These are phyloP conservation scores for Spea multiplicata DNA, from an alignment of 2,113 vertebrate genomes.

Conservation along the genomic window DNA sequence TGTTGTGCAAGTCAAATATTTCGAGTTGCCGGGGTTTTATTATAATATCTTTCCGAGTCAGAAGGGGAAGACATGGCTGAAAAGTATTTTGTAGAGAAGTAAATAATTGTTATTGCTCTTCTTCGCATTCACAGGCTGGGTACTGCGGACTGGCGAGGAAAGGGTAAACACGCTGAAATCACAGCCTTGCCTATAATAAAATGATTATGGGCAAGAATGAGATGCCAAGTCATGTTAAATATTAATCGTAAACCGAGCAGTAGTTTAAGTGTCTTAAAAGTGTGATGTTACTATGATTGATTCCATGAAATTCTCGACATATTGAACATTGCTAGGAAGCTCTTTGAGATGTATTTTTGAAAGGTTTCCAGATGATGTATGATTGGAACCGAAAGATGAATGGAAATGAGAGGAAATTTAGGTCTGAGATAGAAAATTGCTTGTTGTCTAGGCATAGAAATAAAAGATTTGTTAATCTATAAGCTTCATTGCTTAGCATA, in stretches of 20 bases:
- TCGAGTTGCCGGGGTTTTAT: not conserved
- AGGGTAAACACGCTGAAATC: conserved; percentile 21
- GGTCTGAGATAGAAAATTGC: not conserved
- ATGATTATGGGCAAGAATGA: conserved; percentile 32
- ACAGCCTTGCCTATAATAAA: conserved; percentile 34
- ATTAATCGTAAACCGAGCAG: conserved; percentile 39
- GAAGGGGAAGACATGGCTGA: too few relatives aligned
- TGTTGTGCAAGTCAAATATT: conserved; percentile 8
- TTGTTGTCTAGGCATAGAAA: not conserved
- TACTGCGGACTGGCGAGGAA: not conserved
- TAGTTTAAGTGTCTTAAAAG: conserved; percentile 36
- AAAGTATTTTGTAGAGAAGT: not conserved
- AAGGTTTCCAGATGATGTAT: conserved; percentile 22
- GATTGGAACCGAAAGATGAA: not conserved
- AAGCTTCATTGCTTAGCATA: not conserved
- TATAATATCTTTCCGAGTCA: too few relatives aligned
- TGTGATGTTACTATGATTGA: conserved; percentile 35
- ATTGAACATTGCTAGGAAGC: conserved; percentile 16
- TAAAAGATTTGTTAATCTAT: not conserved
- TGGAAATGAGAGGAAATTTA: not conserved
- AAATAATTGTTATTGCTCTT: not conserved
- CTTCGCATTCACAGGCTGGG: not conserved
- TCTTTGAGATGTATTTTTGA: conserved; percentile 17
- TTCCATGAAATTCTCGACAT: conserved; percentile 18
- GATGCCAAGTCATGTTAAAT: conserved; percentile 39